phyloP scores from a whole-genome alignment of 2,797 vertebrate species.

The Arrhamphus sclerolepis region DNA sequence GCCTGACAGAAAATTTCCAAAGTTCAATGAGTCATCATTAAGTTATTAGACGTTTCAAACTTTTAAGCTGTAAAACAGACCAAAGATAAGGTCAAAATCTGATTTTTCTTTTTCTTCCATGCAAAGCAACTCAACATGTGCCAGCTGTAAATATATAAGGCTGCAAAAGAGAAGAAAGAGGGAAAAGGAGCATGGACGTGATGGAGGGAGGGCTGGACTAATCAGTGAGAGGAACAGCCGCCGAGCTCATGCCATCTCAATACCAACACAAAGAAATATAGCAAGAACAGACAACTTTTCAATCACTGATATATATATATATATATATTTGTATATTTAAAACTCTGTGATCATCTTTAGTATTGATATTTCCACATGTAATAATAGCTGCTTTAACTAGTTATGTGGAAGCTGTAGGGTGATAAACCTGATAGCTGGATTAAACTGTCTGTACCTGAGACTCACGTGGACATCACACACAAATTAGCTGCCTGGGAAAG shows the following conservation, averaged over 20 bases:
- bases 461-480: conserved; percentile 65
- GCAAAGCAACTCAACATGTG: conserved; percentile 16
- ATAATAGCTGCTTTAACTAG: not conserved
- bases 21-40: not conserved
- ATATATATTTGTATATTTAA: fast-evolving
- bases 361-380: not conserved
- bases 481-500: conserved; percentile 70
- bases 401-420: conserved; percentile 9
- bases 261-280: conserved; percentile 32
- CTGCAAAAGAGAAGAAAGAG: conserved; percentile 1
- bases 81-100: not conserved
- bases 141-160: conserved; percentile 26
- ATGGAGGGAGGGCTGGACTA: not conserved
- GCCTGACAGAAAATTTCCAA: conserved; percentile 5
- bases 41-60: conserved; percentile 3
- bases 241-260: conserved; percentile 27
- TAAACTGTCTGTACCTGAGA: conserved; percentile 50
- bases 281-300: conserved; percentile 1
- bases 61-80: not conserved
- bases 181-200: conserved; percentile 10
- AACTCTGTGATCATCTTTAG: not conserved
- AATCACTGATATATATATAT: not conserved
- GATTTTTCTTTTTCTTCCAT: too few relatives aligned
- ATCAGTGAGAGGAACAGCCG: conserved; percentile 5
- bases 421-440: conserved; percentile 55